These are phyloP conservation scores for Drosophila austrosaltans DNA, from an alignment of 2,888 invertebrate genomes.

Conservation along the genomic window DNA sequence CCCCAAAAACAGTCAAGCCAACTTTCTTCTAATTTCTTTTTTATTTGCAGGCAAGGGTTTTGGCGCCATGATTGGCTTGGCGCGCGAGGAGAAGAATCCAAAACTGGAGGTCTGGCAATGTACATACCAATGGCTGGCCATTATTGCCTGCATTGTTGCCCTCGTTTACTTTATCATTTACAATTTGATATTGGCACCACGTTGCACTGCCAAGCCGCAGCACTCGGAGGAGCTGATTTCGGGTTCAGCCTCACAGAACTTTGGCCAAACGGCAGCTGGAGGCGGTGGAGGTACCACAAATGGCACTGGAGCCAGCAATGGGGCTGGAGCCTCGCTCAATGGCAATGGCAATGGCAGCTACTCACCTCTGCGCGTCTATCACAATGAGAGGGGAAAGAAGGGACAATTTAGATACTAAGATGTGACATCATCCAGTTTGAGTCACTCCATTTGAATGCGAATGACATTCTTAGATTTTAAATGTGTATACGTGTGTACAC, in stretches of 20 bases:
- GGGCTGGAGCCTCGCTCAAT: slow-evolving; percentile 74
- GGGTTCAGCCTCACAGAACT: slow-evolving; percentile 85
- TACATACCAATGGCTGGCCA: slow-evolving; percentile 87
- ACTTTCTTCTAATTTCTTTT: neutral
- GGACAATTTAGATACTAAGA: slow-evolving; percentile 91
- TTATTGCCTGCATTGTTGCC: slow-evolving; percentile 87
- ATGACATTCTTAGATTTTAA: slow-evolving; percentile 47
- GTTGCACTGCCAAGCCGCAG: slow-evolving; percentile 88
- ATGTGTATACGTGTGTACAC: slow-evolving; percentile 28
- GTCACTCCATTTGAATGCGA: slow-evolving; percentile 9
- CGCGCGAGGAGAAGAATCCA: slow-evolving; percentile 82
- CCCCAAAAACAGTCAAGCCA: neutral
- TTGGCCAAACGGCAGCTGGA: slow-evolving; percentile 61
- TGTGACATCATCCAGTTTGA: neutral
- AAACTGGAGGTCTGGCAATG: slow-evolving; percentile 76
- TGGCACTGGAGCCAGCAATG: slow-evolving; percentile 43
- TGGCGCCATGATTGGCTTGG: slow-evolving; percentile 87
- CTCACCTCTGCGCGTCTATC: slow-evolving; percentile 91
- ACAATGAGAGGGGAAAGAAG: slow-evolving; percentile 91
- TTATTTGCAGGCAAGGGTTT: slow-evolving; percentile 87
- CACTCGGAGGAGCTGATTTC: slow-evolving; percentile 84
- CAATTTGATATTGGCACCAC: slow-evolving; percentile 89
- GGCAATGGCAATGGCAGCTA: slow-evolving; percentile 87
- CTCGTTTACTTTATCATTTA: slow-evolving; percentile 89
- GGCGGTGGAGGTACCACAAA: slow-evolving; percentile 50